These are phyloP conservation scores for Antechinus flavipes DNA, from an alignment of 2,113 vertebrate genomes.

Conservation along the genomic window DNA sequence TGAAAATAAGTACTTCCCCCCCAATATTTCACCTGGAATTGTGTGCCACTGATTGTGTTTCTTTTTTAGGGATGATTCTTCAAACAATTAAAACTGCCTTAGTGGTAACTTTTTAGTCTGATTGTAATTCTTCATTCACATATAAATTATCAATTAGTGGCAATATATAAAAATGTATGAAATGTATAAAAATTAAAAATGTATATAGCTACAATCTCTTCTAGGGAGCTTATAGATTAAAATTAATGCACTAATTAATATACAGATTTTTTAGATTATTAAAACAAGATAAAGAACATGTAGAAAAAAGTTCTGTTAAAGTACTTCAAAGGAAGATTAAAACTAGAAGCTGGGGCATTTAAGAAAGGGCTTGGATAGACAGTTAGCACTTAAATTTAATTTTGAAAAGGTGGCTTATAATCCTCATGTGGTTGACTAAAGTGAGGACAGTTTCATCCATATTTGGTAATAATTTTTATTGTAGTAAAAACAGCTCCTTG, in stretches of 20 bases:
- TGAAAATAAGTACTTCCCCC: constrained; percentile 53
- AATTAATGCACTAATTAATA: not conserved
- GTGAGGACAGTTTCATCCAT: too few relatives aligned
- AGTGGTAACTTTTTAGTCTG: not conserved
- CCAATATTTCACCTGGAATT: not conserved
- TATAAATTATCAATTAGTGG: not conserved
- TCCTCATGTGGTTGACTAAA: too few relatives aligned
- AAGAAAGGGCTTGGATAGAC: too few relatives aligned
- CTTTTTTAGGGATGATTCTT: not conserved
- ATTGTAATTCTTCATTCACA: not conserved
- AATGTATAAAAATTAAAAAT: not conserved
- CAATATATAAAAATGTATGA: not conserved
- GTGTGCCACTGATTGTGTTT: not conserved
- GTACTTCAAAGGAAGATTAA: too few relatives aligned
- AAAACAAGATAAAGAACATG: not conserved
- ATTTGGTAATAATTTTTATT: too few relatives aligned
- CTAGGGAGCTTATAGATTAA: not conserved
- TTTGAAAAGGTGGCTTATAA: too few relatives aligned
- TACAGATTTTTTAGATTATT: not conserved
- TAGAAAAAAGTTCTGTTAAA: not conserved
- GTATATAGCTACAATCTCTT: not conserved
- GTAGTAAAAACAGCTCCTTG: too few relatives aligned
- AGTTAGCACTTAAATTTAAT: too few relatives aligned
- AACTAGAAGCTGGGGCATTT: not conserved
- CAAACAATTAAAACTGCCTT: not conserved